A percentile compares a stretch with the other conserved stretches of the same genome.
Conservation (phyloP, 2,888 invertebrate species). For the Pocota personata region DNA sequence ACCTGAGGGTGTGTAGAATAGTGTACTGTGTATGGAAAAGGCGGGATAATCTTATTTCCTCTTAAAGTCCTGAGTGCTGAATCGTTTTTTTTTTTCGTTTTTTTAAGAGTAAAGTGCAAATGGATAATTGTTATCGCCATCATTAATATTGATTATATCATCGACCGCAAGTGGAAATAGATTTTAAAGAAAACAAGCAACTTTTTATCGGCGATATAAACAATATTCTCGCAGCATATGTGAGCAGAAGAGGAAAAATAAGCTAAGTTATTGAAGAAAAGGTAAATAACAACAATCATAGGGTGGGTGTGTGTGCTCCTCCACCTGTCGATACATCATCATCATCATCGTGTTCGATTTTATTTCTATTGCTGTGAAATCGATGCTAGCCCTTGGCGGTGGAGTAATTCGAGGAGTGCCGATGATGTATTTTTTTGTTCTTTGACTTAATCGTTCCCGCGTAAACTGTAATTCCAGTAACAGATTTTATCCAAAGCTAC, state of each 20-base stretch:
- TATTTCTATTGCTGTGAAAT: neutral
- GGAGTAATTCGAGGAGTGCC: neutral
- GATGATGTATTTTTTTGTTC: neutral
- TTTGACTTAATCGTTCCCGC: neutral
- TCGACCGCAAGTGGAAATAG: slow-evolving; percentile 50
- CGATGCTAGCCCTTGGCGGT: neutral
- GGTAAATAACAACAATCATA: slow-evolving; percentile 54
- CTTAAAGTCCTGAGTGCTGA: neutral
- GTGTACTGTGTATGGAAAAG: slow-evolving; percentile 44
- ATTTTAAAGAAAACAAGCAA: slow-evolving; percentile 5
- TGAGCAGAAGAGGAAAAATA: neutral
- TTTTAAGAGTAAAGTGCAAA: neutral
- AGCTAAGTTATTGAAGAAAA: slow-evolving; percentile 19
- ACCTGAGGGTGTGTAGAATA: slow-evolving; percentile 31
- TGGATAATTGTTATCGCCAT: slow-evolving; percentile 11
- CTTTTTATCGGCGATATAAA: neutral
- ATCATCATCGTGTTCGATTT: neutral
- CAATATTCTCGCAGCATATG: slow-evolving; percentile 26
- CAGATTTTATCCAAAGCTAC: neutral
- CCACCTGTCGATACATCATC: slow-evolving; percentile 18
- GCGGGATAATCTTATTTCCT: slow-evolving; percentile 41
- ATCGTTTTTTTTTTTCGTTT: neutral
- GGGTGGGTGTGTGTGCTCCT: slow-evolving; percentile 1
- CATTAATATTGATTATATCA: slow-evolving; percentile 64
- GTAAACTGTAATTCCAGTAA: neutral